Evolutionary conservation across 2,888 invertebrate genomes (phyloP).

Genomic region (Shargacucullia verbasci): DNA sequence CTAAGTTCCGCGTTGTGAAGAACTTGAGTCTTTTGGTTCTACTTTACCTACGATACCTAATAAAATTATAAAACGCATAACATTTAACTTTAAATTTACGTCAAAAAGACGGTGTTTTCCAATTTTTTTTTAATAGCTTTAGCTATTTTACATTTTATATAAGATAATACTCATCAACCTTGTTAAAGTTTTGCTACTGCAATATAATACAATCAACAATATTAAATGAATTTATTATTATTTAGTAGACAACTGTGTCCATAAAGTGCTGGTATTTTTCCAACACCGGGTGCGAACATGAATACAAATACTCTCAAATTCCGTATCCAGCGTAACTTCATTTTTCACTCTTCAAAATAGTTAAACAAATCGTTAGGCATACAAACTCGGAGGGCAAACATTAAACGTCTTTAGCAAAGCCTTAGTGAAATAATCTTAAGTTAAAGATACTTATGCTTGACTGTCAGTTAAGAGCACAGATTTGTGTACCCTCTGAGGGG

Average conservation of each 20-base stretch:
- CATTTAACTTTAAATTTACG: too few relatives aligned
- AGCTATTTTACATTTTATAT: too few relatives aligned
- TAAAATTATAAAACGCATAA: too few relatives aligned
- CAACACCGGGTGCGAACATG: neutral
- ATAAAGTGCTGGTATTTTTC: too few relatives aligned
- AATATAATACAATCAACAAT: too few relatives aligned
- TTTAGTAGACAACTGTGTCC: too few relatives aligned
- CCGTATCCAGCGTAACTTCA: conserved; percentile 10
- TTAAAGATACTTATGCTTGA: conserved; percentile 52
- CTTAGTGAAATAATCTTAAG: conserved; percentile 55
- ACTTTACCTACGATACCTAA: too few relatives aligned
- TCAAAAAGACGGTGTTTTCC: too few relatives aligned
- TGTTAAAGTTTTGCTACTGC: too few relatives aligned
- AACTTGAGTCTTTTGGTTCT: neutral
- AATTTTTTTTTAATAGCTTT: too few relatives aligned
- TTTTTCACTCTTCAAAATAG: conserved; percentile 38
- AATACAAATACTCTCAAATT: neutral
- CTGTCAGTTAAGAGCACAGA: conserved; percentile 47
- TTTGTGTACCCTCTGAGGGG: conserved; percentile 46
- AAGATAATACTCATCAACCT: too few relatives aligned
- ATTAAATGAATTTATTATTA: too few relatives aligned
- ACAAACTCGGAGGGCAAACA: conserved; percentile 42
- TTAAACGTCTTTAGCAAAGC: conserved; percentile 50
- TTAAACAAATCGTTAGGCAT: conserved; percentile 49
- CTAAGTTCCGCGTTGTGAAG: neutral